Base-by-base conservation (phyloP, 2,113 vertebrate genomes). In the Argyrosomus japonicus region DNA sequence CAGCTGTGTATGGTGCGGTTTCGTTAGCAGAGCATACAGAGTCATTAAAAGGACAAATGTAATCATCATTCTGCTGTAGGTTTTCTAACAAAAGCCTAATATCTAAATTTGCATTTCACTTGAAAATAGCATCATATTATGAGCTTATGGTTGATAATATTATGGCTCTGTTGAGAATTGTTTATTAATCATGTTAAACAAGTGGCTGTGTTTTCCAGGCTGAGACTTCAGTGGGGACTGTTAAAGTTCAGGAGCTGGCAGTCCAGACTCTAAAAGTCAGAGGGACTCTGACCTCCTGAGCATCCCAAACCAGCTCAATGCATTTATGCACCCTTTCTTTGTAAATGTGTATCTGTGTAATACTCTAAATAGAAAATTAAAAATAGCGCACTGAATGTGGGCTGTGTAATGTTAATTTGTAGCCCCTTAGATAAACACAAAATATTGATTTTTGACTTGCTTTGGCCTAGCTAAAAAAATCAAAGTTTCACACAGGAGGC, bases 61-160 rank as follows among this genome's bases (percentile, higher is more conserved):
- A 77, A 82, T 57, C 54, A 63, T 47, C 29, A 61, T 18, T n/a
- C 10, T 32, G 58, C 81, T 51, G 73, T 7, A 53, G 60, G 81
- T 21, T 75, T 51, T 40, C 68, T 61, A 7, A 61, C 18, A 43
- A 69, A 65, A 45, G 3, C 53, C 18, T 6, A 48, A 29, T 79
- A 54, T 75, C n/a, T 60, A 69, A 17, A 80, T 83, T 58, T 63
- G 77, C 69, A 68, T 80, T 79, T 54, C 23, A 21, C 57, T 75
- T 64, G 29, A 63, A 68, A 81, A 53, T 19, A 68, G 68, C 48
- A 58, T 54, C 12, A 36, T 58, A 65, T 75, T 75, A 29, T 62
- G 51, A 8, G 36, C 56, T 50, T 61, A 51, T 48, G 53, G 25
- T 54, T 76, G 23, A 50, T 76, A 63, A 43, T 60, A 65, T 61